Base-by-base conservation (phyloP, 2,888 invertebrate species). In the Prosapia bicincta region DNA sequence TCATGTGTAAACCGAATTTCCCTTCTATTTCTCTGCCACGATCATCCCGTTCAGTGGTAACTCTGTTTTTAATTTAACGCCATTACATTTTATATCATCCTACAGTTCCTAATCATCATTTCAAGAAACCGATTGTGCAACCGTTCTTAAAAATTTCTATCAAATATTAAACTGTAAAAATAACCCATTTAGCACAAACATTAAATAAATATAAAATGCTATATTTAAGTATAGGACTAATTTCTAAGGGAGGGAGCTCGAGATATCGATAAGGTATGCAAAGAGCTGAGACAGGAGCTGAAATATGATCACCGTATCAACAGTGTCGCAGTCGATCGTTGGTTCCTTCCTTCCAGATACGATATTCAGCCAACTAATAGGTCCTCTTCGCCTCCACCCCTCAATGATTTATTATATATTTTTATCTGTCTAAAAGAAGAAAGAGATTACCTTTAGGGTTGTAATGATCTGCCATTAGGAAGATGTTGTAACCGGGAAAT, bases 331-430 rank as follows among this genome's bases (percentile, higher is more conserved):
- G 54, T 54, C 54, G 54, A 54, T 54, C n/a, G 54, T 9, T 54
- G 54, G 54, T 54, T 54, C 54, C 54, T 54, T 54, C 54, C 54
- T 54, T 54, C 54, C 54, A 54, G 54, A 54, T 54, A 54, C 54
- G 54, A 54, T 54, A 54, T 20, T 54, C 54, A 54, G 54, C 54
- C 2, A 54, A 54, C 54, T 54, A 54, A 54, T 54, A 54, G 54
- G 54, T 20, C 54, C 54, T n/a, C 54, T 54, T 20, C 54, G 13
- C 20, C 54, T 20, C 54, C 54, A 54, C 20, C 54, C 54, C 20
- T 54, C 54, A 54, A 54, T 54, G 54, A 54, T 54, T 54, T 54
- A 54, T 54, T 54, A 54, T 54, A 54, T 54, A 54, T 54, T 54
- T 54, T 54, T 54, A 54, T 54, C 54, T 54, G 54, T 54, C 54